Conservation (phyloP, 2,113 vertebrate genomes). For the Bombycilla garrulus region DNA sequence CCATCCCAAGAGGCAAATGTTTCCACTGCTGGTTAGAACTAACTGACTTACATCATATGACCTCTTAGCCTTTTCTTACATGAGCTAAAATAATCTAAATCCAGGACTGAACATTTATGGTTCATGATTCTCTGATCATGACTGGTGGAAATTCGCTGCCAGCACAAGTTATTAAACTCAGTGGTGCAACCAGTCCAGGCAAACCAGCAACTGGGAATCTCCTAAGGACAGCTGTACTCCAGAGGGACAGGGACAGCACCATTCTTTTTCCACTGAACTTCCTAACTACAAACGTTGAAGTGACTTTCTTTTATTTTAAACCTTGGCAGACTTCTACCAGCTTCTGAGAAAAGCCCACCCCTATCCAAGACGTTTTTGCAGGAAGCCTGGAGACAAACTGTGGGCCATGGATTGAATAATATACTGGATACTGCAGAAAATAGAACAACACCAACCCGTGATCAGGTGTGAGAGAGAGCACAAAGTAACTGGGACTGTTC, state of each 20-base stretch:
- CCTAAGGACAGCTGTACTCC: neutral
- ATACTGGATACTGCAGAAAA: neutral
- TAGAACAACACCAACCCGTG: accelerated
- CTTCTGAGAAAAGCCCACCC: neutral
- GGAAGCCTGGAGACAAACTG: neutral
- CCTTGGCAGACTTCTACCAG: neutral
- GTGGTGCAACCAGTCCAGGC: neutral
- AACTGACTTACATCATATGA: neutral
- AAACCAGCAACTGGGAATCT: neutral
- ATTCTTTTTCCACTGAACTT: neutral
- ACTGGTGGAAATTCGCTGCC: neutral
- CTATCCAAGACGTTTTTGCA: neutral
- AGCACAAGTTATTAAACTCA: neutral
- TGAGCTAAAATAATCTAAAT: neutral
- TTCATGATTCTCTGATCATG: neutral
- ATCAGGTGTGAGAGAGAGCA: neutral
- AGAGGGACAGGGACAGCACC: neutral
- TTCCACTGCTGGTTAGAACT: neutral
- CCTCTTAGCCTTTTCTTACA: neutral
- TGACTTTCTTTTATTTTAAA: neutral
- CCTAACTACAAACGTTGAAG: neutral
- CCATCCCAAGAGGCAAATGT: neutral
- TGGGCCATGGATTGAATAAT: neutral
- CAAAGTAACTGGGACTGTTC: neutral
- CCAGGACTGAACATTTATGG: neutral